Conservation (phyloP, 2,113 vertebrate genomes). For the Rhea pennata region DNA sequence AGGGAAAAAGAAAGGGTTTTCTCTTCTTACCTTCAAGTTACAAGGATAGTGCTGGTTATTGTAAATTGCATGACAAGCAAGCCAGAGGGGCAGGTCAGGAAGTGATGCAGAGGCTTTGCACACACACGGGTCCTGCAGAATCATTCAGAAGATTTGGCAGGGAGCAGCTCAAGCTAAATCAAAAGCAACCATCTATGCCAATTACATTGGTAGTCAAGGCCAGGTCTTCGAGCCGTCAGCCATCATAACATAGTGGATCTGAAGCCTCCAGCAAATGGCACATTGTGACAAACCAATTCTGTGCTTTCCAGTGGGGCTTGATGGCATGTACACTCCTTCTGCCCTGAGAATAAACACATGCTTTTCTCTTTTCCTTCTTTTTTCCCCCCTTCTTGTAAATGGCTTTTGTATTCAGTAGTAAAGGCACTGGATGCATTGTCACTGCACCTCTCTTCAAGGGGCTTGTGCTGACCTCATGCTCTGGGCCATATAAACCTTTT, state of each 20-base stretch:
- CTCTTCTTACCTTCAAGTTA: constrained; percentile 62
- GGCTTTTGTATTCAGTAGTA: constrained; percentile 47
- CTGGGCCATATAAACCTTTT: constrained; percentile 56
- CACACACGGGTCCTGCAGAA: not conserved
- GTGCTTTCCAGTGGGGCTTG: constrained; percentile 44
- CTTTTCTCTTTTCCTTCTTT: not conserved
- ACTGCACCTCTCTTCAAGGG: constrained; percentile 47
- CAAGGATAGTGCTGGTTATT: constrained; percentile 58
- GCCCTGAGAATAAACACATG: constrained; percentile 23
- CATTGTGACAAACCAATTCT: constrained; percentile 44
- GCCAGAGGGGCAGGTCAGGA: not conserved
- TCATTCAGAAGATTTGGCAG: not conserved
- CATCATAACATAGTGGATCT: constrained; percentile 58
- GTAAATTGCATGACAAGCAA: constrained; percentile 46
- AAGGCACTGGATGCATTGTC: constrained; percentile 37
- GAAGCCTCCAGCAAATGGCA: constrained; percentile 38
- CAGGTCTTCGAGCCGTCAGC: constrained; percentile 18
- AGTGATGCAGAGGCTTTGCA: not conserved
- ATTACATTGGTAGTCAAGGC: constrained; percentile 36
- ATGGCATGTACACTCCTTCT: constrained; percentile 13
- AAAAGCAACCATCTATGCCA: constrained; percentile 37
- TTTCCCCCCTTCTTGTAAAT: not conserved
- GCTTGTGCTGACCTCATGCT: constrained; percentile 55
- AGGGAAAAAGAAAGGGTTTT: constrained; percentile 50
- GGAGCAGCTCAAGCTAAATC: constrained; percentile 3